Base-by-base conservation (phyloP, 2,113 vertebrate genomes). In the Rhinolophus sinicus region DNA sequence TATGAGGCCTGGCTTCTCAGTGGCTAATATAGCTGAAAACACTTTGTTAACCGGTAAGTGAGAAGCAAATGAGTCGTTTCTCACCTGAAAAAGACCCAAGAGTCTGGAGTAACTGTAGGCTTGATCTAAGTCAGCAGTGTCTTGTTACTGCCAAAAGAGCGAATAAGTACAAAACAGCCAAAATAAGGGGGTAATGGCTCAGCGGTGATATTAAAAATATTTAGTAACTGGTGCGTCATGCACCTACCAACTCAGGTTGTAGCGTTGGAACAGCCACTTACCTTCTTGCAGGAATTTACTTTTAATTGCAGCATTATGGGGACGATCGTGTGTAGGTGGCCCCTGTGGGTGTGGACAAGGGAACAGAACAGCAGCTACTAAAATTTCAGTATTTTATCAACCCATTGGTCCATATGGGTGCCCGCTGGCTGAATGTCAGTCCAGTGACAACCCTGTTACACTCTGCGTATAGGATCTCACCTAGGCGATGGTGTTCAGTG, bases 361-460 rank as follows among this genome's bases (percentile, higher is more conserved):
- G 70, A 13, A 40, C 5, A 35, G 30, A 69, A 26, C 3, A 30
- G 52, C 19, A n/a, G 33, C 24, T 82, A 6, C 33, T 44, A 72
- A 65, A 60, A 33, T 62, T 33, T 62, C 62, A 28, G 0, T 16
- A 1, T 62, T 67, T 92, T 54, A 44, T 60, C 15, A 54, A 6
- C 78, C 67, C 21, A 8, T 24, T 56, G 60, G 47, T 58, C 22
- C 15, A 26, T 6, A 9, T 13, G 26, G n/a, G 64, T 64, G 35
- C 56, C 38, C 47, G 8, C 56, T 54, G 94, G n/a, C 83, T 54
- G 28, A 70, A 3, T n/a, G 47, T 28, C 33, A 50, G 21, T 9
- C 28, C 28, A 14, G 28, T 4, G 6, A 40, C 16, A 38, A 10
- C 11, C 0, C 24, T 7, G 18, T 6, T 52, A 0, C 19, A 5